Evolutionary conservation across 2,113 vertebrate genomes (phyloP), one percentile per base, ranked within the genome.

Genomic region (Scortum barcoo): DNA sequence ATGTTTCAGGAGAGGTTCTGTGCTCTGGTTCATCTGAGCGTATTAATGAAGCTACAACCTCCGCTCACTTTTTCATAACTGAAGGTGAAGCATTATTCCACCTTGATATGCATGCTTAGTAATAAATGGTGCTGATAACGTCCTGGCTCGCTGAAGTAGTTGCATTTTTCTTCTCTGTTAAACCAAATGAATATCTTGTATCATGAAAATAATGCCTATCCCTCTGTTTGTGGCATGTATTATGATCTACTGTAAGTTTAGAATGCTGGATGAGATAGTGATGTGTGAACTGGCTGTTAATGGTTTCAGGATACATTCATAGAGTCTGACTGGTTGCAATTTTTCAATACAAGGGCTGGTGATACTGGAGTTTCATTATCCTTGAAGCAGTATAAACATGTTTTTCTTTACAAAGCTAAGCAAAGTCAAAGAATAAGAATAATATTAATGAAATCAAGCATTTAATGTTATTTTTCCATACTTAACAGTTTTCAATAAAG

Each of bases 11-110:
- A 89, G 89, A 88, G 80, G 20, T 68, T 62, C 74, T 70, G 40
- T 50, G 84, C 82, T 86, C 82, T 80, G 88, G 71, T 94, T 86
- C 81, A 86, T 83, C 80, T 80, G 81, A 30, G 70, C 12, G 36
- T 89, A 88, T 86, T 91, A 91, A 93, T 90, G 88, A 85, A 89
- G 66, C 74, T 54, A 48, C 84, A 68, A 84, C 84, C 76, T 87
- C 67, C 76, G 28, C 72, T 89, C 74, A 68, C 78, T 91, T 80
- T 76, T 81, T 89, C 85, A 88, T 30, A 1, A 68, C 71, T 86
- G 87, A 76, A 83, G 67, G 81, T 89, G 62, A 93, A 77, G 75
- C 70, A 88, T 92, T 85, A 77, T 80, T 28, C 65, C 17, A 26
- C 67, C 20, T 48, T 19, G 3, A 78, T 73, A 56, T 77, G 60